Conservation (phyloP, 2,113 vertebrate species). For the Gasterosteus aculeatus region DNA sequence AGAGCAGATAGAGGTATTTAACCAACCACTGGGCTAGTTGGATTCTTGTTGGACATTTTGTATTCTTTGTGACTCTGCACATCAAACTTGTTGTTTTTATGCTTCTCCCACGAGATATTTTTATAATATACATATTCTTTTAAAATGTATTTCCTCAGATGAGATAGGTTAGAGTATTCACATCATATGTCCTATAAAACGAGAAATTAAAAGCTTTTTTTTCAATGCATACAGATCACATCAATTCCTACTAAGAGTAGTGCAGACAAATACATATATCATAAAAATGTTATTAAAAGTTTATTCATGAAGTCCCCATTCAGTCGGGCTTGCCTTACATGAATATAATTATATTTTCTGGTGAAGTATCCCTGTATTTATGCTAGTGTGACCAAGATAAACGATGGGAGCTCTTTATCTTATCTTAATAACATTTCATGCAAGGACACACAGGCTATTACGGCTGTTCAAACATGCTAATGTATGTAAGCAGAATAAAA, state of each 20-base stretch:
- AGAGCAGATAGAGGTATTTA: slow-evolving; percentile 1
- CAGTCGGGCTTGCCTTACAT: slow-evolving; percentile 1
- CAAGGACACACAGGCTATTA: not conserved
- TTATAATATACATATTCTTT: not conserved
- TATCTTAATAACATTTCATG: slow-evolving; percentile 13
- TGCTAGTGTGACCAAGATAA: not conserved
- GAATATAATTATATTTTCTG: slow-evolving; percentile 7
- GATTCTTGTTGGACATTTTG: not conserved
- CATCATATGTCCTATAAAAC: not conserved
- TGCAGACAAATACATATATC: not conserved
- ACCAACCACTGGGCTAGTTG: not conserved
- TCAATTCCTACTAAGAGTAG: not conserved
- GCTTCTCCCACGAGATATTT: not conserved
- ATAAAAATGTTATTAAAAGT: not conserved
- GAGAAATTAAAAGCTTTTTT: not conserved
- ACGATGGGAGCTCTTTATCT: not conserved
- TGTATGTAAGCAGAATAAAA: not conserved
- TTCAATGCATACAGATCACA: not conserved
- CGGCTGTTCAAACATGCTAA: not conserved
- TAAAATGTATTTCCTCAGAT: not conserved
- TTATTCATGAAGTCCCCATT: slow-evolving; percentile 8
- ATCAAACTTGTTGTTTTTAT: not conserved
- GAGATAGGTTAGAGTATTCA: not conserved
- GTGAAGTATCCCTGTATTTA: not conserved
- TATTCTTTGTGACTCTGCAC: slow-evolving; percentile 4